Evolutionary conservation across 2,888 invertebrate genomes (phyloP).

Genomic region (Conus canariensis): DNA sequence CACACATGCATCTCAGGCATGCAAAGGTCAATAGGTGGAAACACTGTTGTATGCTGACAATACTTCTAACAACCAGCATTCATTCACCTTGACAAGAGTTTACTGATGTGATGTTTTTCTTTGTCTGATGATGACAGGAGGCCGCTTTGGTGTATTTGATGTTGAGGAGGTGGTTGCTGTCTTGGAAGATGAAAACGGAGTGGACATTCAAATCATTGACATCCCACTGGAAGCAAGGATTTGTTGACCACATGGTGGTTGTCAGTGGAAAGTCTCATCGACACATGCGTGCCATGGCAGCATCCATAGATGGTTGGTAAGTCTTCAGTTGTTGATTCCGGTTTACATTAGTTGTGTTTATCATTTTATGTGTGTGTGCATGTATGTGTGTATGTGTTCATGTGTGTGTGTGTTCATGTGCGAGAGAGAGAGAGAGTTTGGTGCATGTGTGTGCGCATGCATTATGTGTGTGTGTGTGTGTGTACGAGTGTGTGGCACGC

Average conservation of each 20-base stretch:
- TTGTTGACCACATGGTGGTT: constrained; percentile 91
- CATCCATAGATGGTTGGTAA: constrained; percentile 71
- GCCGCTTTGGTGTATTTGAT: constrained; percentile 91
- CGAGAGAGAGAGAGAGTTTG: not conserved
- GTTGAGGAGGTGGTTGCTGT: constrained; percentile 90
- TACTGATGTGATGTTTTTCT: too few species aligned
- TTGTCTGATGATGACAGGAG: constrained; percentile 83
- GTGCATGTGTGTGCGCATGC: too few species aligned
- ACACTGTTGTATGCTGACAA: too few species aligned
- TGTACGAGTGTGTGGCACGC: too few species aligned
- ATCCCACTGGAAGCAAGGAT: constrained; percentile 87
- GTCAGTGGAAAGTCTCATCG: constrained; percentile 81
- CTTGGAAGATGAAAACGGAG: constrained; percentile 87
- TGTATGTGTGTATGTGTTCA: not conserved
- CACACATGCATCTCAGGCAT: too few species aligned
- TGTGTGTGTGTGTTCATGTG: not conserved
- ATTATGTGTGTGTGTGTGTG: too few species aligned
- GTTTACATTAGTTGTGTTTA: too few species aligned
- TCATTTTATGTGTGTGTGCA: too few species aligned
- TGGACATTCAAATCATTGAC: constrained; percentile 89
- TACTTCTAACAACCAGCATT: too few species aligned
- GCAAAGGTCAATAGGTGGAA: too few species aligned
- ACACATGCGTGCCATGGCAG: constrained; percentile 76
- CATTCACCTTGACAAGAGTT: too few species aligned
- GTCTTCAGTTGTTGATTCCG: constrained; percentile 13